A percentile compares a stretch with the other conserved stretches of the same genome.
phyloP scores from a whole-genome alignment of 2,113 vertebrate genomes.

The Pachycephala philippinensis region DNA sequence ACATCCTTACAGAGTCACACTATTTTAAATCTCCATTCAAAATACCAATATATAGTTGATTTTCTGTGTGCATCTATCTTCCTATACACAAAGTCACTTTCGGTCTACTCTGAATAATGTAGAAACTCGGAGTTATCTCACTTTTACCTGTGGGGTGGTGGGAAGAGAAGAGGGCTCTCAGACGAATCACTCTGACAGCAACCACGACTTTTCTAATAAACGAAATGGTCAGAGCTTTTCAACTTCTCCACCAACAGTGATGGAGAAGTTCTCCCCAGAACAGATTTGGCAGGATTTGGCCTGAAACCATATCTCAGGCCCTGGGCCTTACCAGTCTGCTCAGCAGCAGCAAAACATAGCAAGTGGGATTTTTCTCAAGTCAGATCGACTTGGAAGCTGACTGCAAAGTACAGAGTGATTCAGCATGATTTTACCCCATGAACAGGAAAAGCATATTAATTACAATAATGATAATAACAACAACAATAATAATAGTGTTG shows the following conservation, averaged over 20 bases:
- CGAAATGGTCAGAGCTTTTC: neutral
- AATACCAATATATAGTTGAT: neutral
- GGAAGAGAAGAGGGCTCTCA: neutral
- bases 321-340: neutral
- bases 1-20: neutral
- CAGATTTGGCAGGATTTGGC: neutral
- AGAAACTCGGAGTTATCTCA: neutral
- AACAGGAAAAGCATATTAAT: neutral
- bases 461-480: neutral
- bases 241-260: neutral
- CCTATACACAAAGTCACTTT: neutral
- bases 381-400: neutral
- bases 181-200: neutral
- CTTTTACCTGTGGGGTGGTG: neutral
- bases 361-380: neutral
- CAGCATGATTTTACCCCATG: neutral
- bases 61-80: neutral
- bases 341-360: neutral
- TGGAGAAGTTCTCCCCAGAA: neutral
- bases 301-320: rapidly evolving
- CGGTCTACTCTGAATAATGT: neutral
- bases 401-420: neutral
- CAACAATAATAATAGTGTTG: neutral
- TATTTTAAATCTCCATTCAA: neutral
- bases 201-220: neutral